Conservation (phyloP, 2,797 vertebrate species). For the Linurgus olivaceus region DNA sequence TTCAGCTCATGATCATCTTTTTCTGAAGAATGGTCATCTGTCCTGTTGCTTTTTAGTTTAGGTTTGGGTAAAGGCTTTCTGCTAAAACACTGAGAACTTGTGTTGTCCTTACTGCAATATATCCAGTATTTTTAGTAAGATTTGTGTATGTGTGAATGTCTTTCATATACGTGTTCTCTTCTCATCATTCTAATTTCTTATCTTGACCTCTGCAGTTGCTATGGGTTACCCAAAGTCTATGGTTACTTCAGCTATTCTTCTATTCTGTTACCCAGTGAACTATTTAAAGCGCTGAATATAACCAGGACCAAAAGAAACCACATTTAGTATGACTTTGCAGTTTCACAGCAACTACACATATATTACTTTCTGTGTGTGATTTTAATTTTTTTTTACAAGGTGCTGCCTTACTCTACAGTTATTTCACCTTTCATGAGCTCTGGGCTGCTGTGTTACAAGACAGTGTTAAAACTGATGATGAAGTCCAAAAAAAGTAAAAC, state of each 20-base stretch:
- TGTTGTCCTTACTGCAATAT: background rate
- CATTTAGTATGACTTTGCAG: background rate
- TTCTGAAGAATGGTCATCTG: background rate
- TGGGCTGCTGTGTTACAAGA: background rate
- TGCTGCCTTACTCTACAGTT: background rate
- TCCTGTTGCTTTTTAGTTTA: background rate
- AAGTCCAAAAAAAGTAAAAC: background rate
- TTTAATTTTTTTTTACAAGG: background rate
- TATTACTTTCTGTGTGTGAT: background rate
- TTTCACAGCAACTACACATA: background rate
- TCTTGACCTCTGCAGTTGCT: background rate
- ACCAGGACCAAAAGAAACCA: background rate
- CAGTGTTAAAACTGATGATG: background rate
- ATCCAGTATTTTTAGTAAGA: background rate
- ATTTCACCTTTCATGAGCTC: background rate
- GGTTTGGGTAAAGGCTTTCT: background rate
- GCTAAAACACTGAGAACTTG: background rate
- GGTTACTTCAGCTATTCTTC: background rate
- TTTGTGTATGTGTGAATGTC: background rate
- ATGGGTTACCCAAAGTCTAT: background rate
- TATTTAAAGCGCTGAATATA: background rate
- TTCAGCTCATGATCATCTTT: background rate
- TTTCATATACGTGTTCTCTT: background rate
- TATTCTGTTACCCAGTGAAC: background rate
- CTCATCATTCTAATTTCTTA: background rate